Evolutionary conservation across 2,888 invertebrate species (phyloP).

Genomic region (Glyphotaelius pellucidus): DNA sequence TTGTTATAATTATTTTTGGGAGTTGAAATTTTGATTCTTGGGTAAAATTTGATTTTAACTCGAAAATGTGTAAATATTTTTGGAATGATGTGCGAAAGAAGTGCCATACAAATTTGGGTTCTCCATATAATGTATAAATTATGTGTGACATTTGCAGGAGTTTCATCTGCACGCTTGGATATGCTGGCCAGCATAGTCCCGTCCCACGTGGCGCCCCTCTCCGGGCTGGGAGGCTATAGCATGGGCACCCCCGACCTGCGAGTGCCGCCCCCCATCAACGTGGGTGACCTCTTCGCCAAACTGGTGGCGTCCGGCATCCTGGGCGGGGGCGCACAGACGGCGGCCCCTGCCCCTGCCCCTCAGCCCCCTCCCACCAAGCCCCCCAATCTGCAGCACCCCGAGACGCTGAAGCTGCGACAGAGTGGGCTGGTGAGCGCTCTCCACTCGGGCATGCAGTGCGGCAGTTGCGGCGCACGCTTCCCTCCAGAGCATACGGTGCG

Average conservation of each 20-base stretch:
- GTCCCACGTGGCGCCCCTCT: slow-evolving; percentile 78
- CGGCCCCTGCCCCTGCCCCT: slow-evolving; percentile 57
- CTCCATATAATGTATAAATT: background rate
- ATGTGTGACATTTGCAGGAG: slow-evolving; percentile 42
- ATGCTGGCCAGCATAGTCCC: slow-evolving; percentile 82
- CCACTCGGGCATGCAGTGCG: slow-evolving; percentile 96
- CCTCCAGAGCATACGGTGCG: slow-evolving; percentile 92
- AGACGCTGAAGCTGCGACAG: slow-evolving; percentile 87
- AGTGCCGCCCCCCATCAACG: slow-evolving; percentile 76
- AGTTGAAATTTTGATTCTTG: no score
- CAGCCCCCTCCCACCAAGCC: background rate
- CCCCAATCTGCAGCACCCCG: slow-evolving; percentile 78
- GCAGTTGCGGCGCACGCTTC: slow-evolving; percentile 96
- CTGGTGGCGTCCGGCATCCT: slow-evolving; percentile 91
- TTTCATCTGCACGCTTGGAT: slow-evolving; percentile 77
- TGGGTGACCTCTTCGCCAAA: slow-evolving; percentile 90
- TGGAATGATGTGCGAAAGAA: no score
- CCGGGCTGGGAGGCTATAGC: slow-evolving; percentile 77
- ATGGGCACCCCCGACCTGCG: slow-evolving; percentile 72
- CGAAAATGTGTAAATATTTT: no score
- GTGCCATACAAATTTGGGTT: no score
- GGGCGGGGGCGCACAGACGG: slow-evolving; percentile 69
- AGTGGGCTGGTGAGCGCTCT: slow-evolving; percentile 82
- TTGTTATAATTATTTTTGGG: no score
- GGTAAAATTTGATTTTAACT: no score